phyloP scores from a whole-genome alignment of 2,113 vertebrate genomes.

The Neolamprologus toae region DNA sequence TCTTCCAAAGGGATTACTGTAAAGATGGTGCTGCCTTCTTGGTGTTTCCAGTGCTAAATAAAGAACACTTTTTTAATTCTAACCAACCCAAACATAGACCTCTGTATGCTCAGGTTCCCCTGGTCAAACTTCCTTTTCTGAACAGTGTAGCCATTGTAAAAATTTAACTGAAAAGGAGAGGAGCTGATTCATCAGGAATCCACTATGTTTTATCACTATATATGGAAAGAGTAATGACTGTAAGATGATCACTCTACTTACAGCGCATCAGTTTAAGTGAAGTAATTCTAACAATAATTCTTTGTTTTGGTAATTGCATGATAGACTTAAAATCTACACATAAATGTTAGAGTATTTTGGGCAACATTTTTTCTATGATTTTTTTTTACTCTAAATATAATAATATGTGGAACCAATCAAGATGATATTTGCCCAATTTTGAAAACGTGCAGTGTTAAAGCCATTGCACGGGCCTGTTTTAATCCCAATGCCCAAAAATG shows the following conservation, averaged over 20 bases:
- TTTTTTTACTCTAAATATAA: background rate
- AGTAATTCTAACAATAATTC: background rate
- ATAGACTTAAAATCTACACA: background rate
- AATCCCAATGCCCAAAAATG: background rate
- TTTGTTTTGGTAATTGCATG: background rate
- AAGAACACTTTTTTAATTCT: background rate
- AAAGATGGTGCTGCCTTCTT: background rate
- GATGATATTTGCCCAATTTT: background rate
- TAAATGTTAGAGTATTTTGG: background rate
- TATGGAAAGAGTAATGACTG: background rate
- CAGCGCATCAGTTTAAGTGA: background rate
- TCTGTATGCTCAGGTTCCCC: background rate
- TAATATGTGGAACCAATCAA: background rate
- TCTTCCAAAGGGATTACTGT: background rate
- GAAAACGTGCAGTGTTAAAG: background rate
- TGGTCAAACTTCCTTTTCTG: background rate
- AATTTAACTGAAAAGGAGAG: background rate
- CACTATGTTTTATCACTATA: background rate
- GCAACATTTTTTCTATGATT: background rate
- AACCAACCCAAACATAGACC: background rate
- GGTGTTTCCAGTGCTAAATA: background rate
- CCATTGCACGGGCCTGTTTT: background rate
- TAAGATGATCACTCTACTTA: background rate
- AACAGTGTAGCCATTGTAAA: background rate
- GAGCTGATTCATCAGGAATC: background rate